Evolutionary conservation across 1,140 invertebrate genomes (phyloP).

Genomic region (Drosophila varians): DNA sequence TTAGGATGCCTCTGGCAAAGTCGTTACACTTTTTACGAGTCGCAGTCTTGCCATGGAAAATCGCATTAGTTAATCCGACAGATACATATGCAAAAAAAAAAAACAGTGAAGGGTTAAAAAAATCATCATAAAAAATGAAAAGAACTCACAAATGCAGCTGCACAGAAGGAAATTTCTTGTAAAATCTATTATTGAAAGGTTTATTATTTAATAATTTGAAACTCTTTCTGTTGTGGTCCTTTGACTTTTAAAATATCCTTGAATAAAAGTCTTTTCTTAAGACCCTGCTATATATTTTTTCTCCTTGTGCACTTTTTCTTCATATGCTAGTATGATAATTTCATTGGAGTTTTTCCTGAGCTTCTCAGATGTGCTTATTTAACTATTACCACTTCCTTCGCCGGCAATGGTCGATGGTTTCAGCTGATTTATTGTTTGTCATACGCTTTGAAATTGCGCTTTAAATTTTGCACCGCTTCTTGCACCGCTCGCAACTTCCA

Average conservation of each 20-base stretch:
- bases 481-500: slow-evolving; percentile 20
- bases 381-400: slow-evolving; percentile 78
- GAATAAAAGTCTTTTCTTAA: no score
- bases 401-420: slow-evolving; percentile 59
- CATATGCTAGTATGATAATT: slow-evolving; percentile 67
- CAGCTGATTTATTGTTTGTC: slow-evolving; percentile 80
- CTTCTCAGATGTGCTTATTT: slow-evolving; percentile 58
- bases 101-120: not conserved
- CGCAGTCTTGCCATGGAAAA: slow-evolving; percentile 54
- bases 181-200: no score
- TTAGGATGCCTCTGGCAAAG: slow-evolving; percentile 51
- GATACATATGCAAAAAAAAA: slow-evolving; percentile 59
- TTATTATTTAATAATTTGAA: no score
- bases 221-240: no score
- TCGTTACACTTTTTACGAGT: slow-evolving; percentile 76
- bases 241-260: no score
- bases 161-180: slow-evolving; percentile 23
- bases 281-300: no score
- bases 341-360: slow-evolving; percentile 60
- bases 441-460: slow-evolving; percentile 79
- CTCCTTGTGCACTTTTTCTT: slow-evolving; percentile 34
- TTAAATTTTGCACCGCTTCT: slow-evolving; percentile 74
- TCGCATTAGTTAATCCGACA: slow-evolving; percentile 80
- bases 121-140: not conserved
- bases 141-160: slow-evolving; percentile 7